A percentile compares a stretch with the other conserved stretches of the same genome.
phyloP scores from a whole-genome alignment of 2,797 vertebrate genomes.

The Sphenopsis melanotis region DNA sequence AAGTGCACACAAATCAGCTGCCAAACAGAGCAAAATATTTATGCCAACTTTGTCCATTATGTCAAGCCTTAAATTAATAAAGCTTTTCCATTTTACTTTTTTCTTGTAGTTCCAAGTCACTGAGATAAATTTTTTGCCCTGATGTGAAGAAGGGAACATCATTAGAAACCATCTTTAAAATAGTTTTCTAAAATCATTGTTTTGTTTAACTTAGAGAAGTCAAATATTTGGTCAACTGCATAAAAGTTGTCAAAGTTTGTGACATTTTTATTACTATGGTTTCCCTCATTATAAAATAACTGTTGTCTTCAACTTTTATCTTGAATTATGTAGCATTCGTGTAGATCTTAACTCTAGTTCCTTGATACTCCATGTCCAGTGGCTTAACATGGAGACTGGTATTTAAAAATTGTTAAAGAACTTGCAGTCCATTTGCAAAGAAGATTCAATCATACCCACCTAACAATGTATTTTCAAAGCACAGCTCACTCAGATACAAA shows the following conservation, averaged over 20 bases:
- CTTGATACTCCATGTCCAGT: neutral
- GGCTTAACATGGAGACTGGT: neutral
- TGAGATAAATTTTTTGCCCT: neutral
- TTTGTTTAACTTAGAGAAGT: neutral
- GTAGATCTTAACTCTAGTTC: neutral
- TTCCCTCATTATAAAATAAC: neutral
- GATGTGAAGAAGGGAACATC: neutral
- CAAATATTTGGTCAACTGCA: neutral
- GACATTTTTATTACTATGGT: neutral
- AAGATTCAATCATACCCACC: neutral
- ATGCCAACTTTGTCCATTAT: neutral
- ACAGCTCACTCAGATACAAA: neutral
- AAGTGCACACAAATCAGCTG: neutral
- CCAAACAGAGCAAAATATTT: neutral
- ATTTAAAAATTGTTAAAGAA: neutral
- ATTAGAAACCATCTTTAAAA: neutral
- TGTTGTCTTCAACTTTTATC: neutral
- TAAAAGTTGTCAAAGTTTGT: neutral
- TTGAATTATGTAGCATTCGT: neutral
- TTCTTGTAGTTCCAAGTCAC: neutral
- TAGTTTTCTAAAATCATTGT: neutral
- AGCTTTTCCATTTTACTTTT: neutral
- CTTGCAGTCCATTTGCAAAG: neutral
- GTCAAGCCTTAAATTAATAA: neutral
- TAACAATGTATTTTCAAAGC: neutral